Conservation (phyloP, 2,797 vertebrate species). For the Cuculus canorus region DNA sequence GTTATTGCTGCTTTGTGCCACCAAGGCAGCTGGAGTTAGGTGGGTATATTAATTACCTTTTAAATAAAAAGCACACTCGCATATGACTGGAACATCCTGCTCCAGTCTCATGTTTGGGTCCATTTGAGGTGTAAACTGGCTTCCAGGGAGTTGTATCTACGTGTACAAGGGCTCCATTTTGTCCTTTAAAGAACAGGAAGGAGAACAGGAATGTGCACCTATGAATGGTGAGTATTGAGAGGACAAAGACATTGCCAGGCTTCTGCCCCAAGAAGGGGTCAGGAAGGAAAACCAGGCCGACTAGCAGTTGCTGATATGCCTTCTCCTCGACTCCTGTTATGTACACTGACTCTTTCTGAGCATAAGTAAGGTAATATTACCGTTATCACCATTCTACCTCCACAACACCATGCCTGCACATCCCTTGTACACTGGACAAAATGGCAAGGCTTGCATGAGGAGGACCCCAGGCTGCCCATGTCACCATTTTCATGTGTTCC, state of each 20-base stretch:
- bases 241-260: neutral
- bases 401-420: neutral
- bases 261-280: neutral
- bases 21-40: neutral
- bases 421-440: fast-evolving
- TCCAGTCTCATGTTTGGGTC: neutral
- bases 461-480: neutral
- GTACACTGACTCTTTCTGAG: neutral
- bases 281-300: neutral
- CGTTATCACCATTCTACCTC: neutral
- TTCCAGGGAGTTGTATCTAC: neutral
- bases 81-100: neutral
- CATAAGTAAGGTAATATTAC: neutral
- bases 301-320: neutral
- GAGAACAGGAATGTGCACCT: neutral
- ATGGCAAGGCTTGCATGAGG: neutral
- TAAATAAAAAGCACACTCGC: neutral
- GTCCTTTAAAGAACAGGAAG: neutral
- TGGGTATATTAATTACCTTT: neutral
- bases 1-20: neutral
- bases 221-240: neutral
- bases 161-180: neutral
- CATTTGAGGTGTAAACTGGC: neutral
- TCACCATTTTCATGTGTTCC: neutral
- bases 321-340: neutral